Evolutionary conservation across 2,797 vertebrate species (phyloP).

Genomic region (Tapirus indicus): DNA sequence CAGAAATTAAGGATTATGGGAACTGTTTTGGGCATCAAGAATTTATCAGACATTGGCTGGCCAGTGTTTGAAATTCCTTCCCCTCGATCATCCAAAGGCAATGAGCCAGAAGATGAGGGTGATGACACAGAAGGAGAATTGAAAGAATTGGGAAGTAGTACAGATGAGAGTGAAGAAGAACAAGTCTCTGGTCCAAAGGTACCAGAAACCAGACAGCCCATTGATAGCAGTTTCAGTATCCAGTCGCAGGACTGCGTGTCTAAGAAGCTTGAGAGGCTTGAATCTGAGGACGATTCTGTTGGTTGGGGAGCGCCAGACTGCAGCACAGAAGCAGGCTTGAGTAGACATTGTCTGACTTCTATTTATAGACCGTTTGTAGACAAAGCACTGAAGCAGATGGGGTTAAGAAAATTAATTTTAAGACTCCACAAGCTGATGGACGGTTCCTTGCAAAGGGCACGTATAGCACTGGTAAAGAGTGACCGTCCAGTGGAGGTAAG

Average conservation of each 20-base stretch:
- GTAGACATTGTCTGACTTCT: constrained; percentile 94
- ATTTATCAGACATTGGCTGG: constrained; percentile 98
- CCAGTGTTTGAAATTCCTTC: constrained; percentile 99
- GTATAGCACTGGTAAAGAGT: constrained; percentile 94
- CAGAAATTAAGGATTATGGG: constrained; percentile 99
- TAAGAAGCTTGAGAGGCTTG: constrained; percentile 90
- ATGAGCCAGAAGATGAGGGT: constrained; percentile 91
- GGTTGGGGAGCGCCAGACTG: constrained; percentile 87
- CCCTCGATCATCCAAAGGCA: constrained; percentile 94
- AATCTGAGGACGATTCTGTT: constrained; percentile 93
- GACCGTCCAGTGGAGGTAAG: constrained; percentile 94
- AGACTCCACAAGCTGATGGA: constrained; percentile 99
- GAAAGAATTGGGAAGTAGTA: constrained; percentile 92
- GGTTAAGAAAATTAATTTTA: constrained; percentile 97
- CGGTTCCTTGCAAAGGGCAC: constrained; percentile 97
- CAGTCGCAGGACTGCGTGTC: constrained; percentile 86
- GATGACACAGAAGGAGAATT: constrained; percentile 90
- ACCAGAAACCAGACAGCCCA: constrained; percentile 78
- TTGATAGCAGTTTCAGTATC: constrained; percentile 81
- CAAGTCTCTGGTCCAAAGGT: constrained; percentile 74
- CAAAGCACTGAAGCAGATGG: constrained; percentile 99
- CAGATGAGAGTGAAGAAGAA: constrained; percentile 93
- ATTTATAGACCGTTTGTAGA: constrained; percentile 99
- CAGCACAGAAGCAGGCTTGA: constrained; percentile 86
- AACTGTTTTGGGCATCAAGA: constrained; percentile 97